Evolutionary conservation across 2,888 invertebrate genomes (phyloP), one percentile per base, ranked within the genome.

Genomic region (Morpho deidamia): DNA sequence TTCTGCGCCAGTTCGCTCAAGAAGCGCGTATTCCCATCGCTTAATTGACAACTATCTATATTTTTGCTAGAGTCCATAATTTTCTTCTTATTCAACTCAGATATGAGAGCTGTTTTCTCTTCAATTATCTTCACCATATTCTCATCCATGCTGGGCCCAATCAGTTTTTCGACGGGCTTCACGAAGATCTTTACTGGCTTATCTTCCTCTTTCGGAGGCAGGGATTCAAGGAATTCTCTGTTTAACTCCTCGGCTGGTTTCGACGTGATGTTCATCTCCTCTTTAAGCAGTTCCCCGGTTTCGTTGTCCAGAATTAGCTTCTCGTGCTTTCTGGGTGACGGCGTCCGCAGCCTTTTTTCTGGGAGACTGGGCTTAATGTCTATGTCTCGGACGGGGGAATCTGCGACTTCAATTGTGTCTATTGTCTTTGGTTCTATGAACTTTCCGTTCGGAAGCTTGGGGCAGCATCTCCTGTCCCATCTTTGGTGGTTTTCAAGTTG

Each of bases 401-500:
- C 82, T 8, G 80, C 68, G n/a, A 90, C 78, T 60, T 87, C 85
- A 11, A 89, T 86, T 1, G 84, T 85, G 45, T 78, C 82, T 11
- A 81, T 76, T 3, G 79, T 66, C 9, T 65, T 69, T 0, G 75
- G 74, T 11, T 61, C 62, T 0, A 66, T 70, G 0, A 72, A 7
- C 11, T 69, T 70, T 0, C 83, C 89, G 76, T 76, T 90, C 65
- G 58, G 71, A 68, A 58, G 65, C 78, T 81, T 78, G 81, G 51
- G 67, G 70, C 52, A 75, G n/a, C 71, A 78, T 0, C 60, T 49
- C 2, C 78, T 75, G 55, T 74, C 76, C 76, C 92, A 59, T 74
- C 67, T 50, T 78, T 92, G 76, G 89, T 89, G 78, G 82, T 91
- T 78, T 82, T 95, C 94, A 68, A 91, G 94, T 0, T 93, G 91